These are phyloP conservation scores for Ptychodera flava DNA, from an alignment of 35 echinoderm and acorn worm genomes.

Conservation along the genomic window DNA sequence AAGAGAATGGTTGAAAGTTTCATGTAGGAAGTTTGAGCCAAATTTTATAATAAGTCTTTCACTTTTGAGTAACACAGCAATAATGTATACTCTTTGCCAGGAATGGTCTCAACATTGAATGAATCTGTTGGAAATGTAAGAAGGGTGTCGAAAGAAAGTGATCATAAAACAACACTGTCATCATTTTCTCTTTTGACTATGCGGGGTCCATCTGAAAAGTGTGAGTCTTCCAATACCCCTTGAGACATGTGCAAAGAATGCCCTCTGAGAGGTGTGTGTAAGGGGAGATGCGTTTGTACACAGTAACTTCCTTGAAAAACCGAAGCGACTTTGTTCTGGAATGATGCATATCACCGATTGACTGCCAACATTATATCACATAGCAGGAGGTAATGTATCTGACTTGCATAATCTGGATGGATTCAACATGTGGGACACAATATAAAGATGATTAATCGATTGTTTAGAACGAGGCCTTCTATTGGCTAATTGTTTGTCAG, in stretches of 20 bases:
- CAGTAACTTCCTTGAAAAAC: conserved; percentile 64
- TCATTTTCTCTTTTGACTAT: conserved; percentile 84
- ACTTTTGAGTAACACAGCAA: too few species aligned
- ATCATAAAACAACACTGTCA: conserved; percentile 67
- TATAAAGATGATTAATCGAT: conserved; percentile 46
- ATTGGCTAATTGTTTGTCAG: too few species aligned
- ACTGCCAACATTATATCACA: conserved; percentile 59
- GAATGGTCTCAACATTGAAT: conserved; percentile 82
- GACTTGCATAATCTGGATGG: conserved; percentile 49
- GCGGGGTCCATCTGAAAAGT: conserved; percentile 71
- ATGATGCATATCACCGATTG: conserved; percentile 72
- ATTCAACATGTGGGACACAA: conserved; percentile 49
- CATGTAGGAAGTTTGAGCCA: too few species aligned
- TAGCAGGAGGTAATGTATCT: conserved; percentile 73
- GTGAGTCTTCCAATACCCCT: conserved; percentile 82
- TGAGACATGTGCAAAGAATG: conserved; percentile 53
- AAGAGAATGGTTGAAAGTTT: too few species aligned
- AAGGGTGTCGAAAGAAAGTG: conserved; percentile 44
- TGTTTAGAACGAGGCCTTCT: too few species aligned
- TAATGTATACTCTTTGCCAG: too few species aligned
- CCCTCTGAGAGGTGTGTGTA: conserved; percentile 81
- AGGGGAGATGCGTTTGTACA: conserved; percentile 42
- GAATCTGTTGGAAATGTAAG: conserved; percentile 83
- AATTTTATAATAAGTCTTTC: too few species aligned
- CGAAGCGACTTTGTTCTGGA: conserved; percentile 41